A percentile compares a stretch with the other conserved stretches of the same genome.
Evolutionary conservation across 2,888 invertebrate genomes (phyloP).

Genomic region (Rhagonycha lutea): DNA sequence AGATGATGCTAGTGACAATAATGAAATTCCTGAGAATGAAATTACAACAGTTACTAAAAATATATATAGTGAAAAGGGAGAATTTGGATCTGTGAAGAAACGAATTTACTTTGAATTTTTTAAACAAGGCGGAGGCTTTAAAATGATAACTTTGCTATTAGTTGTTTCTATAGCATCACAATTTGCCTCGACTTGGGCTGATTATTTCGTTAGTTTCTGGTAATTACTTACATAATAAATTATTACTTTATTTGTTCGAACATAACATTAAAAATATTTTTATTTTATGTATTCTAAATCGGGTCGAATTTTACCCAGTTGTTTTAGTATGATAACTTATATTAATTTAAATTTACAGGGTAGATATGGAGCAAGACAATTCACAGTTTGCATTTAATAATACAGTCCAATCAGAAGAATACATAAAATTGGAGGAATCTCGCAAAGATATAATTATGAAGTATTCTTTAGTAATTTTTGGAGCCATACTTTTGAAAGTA

Average conservation of each 20-base stretch:
- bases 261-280: no score
- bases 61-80: slow-evolving; percentile 38
- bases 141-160: slow-evolving; percentile 32
- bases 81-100: slow-evolving; percentile 39
- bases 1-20: not conserved
- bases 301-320: no score
- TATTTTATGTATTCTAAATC: not conserved
- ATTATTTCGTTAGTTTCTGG: slow-evolving; percentile 40
- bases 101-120: slow-evolving; percentile 41
- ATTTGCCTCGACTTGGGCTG: slow-evolving; percentile 31
- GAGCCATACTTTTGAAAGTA: not conserved
- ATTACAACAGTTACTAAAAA: slow-evolving; percentile 22
- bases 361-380: not conserved
- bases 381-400: not conserved
- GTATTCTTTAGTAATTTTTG: not conserved
- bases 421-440: not conserved
- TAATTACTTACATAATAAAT: slow-evolving; percentile 18
- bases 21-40: not conserved
- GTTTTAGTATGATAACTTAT: not conserved
- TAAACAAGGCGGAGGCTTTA: slow-evolving; percentile 38
- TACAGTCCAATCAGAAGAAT: not conserved
- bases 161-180: slow-evolving; percentile 37
- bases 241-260: no score
- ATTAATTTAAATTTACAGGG: not conserved
- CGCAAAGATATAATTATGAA: not conserved